Base-by-base conservation (phyloP, 1,140 invertebrate genomes). In the Euura lappo region DNA sequence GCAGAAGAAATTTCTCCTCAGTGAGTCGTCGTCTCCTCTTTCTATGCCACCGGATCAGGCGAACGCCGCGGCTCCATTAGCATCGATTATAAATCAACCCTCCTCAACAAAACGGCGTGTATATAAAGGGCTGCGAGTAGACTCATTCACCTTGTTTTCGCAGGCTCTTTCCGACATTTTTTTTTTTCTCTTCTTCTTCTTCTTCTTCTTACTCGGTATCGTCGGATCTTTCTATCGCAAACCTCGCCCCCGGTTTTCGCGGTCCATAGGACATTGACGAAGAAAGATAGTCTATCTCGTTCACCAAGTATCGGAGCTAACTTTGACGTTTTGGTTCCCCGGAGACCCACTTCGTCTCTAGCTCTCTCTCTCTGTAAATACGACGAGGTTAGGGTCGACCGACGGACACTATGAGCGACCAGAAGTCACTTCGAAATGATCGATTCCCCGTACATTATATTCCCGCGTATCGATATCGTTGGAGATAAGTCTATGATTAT, bases 211-310 rank as follows among this genome's bases (percentile, higher is more conserved):
- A 10, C 13, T 13, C 8, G 13, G 60, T 64, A 10, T 64, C 60
- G 8, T 64, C 13, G 60, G 13, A 64, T 10, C 13, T 64, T 64
- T 13, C 78, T 78, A 71, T 72, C 72, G 75, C 77, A 79, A 78
- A 78, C 76, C 76, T 73, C 77, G 72, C 75, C 77, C 51, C 51
- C 13, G 51, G 51, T 11, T 60, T 28, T 28, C 28, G 28, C 28
- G 28, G 28, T 28, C 28, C 51, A n/a, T 8, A 8, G 51, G 51
- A 60, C 51, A 60, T 8, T 60, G 51, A 60, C 51, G 51, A 60
- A 60, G 51, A 60, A 60, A 60, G 51, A 60, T 60, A 60, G 51
- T 60, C 51, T n/a, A 60, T 60, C 51, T 60, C 51, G 13, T n/a
- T 8, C 51, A 2, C 8, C 51, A 60, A 60, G 51, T 60, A 60